phyloP scores from a whole-genome alignment of 2,797 vertebrate genomes.

The Syncerus caffer region DNA sequence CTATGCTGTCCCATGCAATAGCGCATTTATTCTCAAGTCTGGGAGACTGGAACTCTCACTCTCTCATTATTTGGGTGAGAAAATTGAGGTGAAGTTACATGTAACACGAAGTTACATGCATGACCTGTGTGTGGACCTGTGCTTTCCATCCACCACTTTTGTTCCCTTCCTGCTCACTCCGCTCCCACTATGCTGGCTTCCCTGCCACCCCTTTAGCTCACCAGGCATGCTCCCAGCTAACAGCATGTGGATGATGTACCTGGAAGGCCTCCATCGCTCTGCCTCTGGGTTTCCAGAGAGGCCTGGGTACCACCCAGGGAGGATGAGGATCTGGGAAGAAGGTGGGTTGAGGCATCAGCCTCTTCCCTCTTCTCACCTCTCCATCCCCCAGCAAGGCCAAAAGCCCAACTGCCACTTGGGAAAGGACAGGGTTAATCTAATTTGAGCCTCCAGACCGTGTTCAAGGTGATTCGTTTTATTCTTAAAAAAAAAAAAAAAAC shows the following conservation, averaged over 20 bases:
- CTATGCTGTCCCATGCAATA: not conserved
- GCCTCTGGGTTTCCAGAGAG: not conserved
- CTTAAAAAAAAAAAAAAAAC: not conserved
- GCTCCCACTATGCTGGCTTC: not conserved
- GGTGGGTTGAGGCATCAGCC: fast-evolving
- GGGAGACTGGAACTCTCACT: not conserved
- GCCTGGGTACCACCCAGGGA: not conserved
- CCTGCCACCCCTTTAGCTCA: not conserved
- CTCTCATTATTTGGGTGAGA: not conserved
- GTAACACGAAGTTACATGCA: not conserved
- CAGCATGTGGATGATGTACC: not conserved
- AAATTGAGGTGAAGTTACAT: not conserved
- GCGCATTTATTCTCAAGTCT: not conserved
- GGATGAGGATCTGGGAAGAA: not conserved
- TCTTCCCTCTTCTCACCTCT: not conserved
- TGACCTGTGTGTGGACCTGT: not conserved
- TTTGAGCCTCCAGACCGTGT: not conserved
- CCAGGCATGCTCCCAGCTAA: not conserved
- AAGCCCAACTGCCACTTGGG: not conserved
- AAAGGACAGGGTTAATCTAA: constrained; percentile 43
- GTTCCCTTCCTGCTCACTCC: not conserved
- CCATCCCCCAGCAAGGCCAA: not conserved
- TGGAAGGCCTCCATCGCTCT: not conserved
- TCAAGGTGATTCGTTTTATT: constrained; percentile 5
- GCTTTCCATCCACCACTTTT: not conserved